These are phyloP conservation scores for Caenorhabditis uteleia DNA, from an alignment of 2,888 invertebrate genomes.

Conservation along the genomic window DNA sequence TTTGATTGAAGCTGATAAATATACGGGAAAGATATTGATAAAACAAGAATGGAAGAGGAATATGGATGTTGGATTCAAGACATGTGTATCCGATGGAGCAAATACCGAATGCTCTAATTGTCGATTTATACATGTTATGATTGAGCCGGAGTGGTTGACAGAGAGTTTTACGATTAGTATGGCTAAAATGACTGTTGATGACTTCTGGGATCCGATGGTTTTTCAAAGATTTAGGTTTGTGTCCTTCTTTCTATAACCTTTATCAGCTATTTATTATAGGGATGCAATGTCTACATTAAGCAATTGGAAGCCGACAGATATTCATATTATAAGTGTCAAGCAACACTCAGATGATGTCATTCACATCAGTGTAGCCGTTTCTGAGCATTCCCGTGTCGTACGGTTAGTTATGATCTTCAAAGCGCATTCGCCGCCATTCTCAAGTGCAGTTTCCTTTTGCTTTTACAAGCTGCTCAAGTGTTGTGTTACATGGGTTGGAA, in stretches of 20 bases:
- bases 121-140: conserved; percentile 53
- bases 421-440: conserved; percentile 7
- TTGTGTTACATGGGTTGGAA: conserved; percentile 25
- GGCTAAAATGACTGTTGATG: conserved; percentile 50
- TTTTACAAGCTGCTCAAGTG: conserved; percentile 36
- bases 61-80: conserved; percentile 53
- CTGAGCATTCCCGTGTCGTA: conserved; percentile 32
- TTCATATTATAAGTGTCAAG: conserved; percentile 42
- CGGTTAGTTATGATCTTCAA: conserved; percentile 22
- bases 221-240: conserved; percentile 57
- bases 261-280: conserved; percentile 11
- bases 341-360: conserved; percentile 32
- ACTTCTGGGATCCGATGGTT: conserved; percentile 59
- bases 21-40: conserved; percentile 56
- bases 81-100: conserved; percentile 67
- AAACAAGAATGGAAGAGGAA: conserved; percentile 57
- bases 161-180: conserved; percentile 59
- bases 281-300: conserved; percentile 41
- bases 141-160: conserved; percentile 49
- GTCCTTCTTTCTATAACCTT: not conserved
- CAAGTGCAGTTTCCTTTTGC: conserved; percentile 11
- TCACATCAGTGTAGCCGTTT: conserved; percentile 32
- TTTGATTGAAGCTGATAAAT: conserved; percentile 56
- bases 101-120: conserved; percentile 64
- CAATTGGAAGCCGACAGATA: conserved; percentile 39